Base-by-base conservation (phyloP, 2,113 vertebrate species). In the Ivindomyrus marchei region DNA sequence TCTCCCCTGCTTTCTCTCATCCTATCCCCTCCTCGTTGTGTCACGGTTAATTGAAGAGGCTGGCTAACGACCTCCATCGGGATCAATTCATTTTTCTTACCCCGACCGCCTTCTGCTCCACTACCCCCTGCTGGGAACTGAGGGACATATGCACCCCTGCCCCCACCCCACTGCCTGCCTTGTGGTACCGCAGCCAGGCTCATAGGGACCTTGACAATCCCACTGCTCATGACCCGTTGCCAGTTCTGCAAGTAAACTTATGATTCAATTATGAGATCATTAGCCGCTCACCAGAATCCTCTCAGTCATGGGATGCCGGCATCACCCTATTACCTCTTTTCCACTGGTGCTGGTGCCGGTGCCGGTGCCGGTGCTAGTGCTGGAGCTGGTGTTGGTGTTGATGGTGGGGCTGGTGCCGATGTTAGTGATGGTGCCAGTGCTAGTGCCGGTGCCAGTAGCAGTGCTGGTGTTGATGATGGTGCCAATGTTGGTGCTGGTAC, bases 11-110 rank as follows among this genome's bases (percentile, higher is more conserved):
- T 90, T 89, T 83, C 88, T 90, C 89, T 45, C 45, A 21, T 86
- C 80, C 39, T 66, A 31, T 58, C 74, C 70, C n/a, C 83, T 70
- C 90, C 85, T 27, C 53, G 45, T 50, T 58, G 84, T 45, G 85
- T 70, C 56, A 87, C 87, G 88, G 90, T 89, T 94, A 94, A 94
- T 94, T 93, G 92, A 93, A 94, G 91, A 53, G 13, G 80, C 89
- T 90, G 89, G 31, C 92, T 94, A 94, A 94, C 93, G 58, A 93
- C 92, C 90, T 94, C 93, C 92, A 89, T 56, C 90, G 93, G 94
- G 94, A 94, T 92, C 50, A 88, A 24, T 70, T 39, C 85, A 88
- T 91, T 89, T 93, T 93, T 88, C 19, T 46, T 36, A 17, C 31
- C 8, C 10, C 31, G 39, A 53, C 86, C 86, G 36, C 36, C 74